Evolutionary conservation across 2,797 vertebrate genomes (phyloP), one percentile per base, ranked within the genome.

Genomic region (Ispidina picta): DNA sequence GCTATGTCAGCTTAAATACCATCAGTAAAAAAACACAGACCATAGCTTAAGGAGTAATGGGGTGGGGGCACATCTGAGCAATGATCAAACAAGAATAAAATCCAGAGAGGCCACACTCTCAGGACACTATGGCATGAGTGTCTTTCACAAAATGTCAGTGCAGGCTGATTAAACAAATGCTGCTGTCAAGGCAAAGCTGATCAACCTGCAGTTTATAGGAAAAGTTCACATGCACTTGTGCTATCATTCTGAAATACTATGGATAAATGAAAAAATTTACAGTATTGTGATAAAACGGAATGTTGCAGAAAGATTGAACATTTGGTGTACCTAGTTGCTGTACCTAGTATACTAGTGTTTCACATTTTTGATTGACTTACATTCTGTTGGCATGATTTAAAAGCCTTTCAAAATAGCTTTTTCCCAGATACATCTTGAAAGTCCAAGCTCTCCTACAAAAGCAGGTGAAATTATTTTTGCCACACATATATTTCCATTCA

Each of bases 1-100:
- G 95, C 94, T 95, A 92, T 97, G 96, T 97, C 94, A 97, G 76
- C 58, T 92, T 95, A 97, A 97, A 97, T 97, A 94, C 87, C 95
- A 92, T 97, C 97, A 98, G 86, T 93, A 89, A 88, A 95, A 84
- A 93, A 94, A 23, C 81, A 91, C 72, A 80, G 86, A 94, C 88
- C 86, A 88, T 85, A 94, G 88, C 95, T 96, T 93, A 87, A 95
- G 95, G 92, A 97, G 93, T 91, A 96, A 96, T 82, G 85, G 90
- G 59, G 68, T 2, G 10, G 48, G 85, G 83, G 60, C 88, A 85
- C 72, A 92, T 92, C 93, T 92, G 82, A 93, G 55, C 90, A 94
- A 71, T 84, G 90, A 97, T 94, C 94, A 97, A 97, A 96, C 88
- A 97, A 73, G 52, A 93, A 59, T 55, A 89, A 95, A 96, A 91